Percentiles rank a stretch among this genome's conserved stretches.
Evolutionary conservation across 2,888 invertebrate species (phyloP).

Genomic region (Petrophora chlorosata): DNA sequence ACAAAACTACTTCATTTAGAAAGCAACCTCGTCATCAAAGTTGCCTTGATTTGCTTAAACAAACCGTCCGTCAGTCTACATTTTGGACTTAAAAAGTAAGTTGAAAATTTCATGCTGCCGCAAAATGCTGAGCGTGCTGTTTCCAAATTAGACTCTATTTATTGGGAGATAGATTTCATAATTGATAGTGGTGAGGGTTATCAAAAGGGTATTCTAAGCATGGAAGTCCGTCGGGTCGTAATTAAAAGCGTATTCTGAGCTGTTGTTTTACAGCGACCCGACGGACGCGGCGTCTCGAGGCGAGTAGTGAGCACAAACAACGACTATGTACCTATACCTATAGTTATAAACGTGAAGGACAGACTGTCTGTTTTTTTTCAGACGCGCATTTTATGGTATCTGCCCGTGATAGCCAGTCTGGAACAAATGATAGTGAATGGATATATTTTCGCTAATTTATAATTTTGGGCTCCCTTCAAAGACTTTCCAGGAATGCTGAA

Average conservation of each 20-base stretch:
- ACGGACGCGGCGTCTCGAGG: slow-evolving; percentile 50
- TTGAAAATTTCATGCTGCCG: slow-evolving; percentile 31
- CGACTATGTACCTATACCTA: slow-evolving; percentile 45
- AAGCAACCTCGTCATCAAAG: slow-evolving; percentile 11
- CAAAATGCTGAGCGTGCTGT: slow-evolving; percentile 11
- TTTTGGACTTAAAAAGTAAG: slow-evolving; percentile 33
- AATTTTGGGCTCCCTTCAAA: neutral
- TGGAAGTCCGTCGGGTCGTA: slow-evolving; percentile 57
- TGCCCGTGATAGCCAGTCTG: slow-evolving; percentile 23
- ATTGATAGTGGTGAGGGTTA: slow-evolving; percentile 44
- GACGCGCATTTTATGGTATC: slow-evolving; percentile 35
- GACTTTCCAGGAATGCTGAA: slow-evolving; percentile 1
- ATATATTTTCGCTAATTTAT: too few species aligned
- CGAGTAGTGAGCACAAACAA: slow-evolving; percentile 47
- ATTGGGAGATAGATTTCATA: slow-evolving; percentile 40
- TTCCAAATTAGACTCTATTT: slow-evolving; percentile 38
- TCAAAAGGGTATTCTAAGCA: slow-evolving; percentile 63
- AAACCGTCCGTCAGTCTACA: slow-evolving; percentile 28
- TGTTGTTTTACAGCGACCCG: slow-evolving; percentile 62
- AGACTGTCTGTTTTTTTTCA: slow-evolving; percentile 49
- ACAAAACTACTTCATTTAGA: slow-evolving; percentile 11
- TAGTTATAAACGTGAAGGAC: slow-evolving; percentile 50
- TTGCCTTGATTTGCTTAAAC: slow-evolving; percentile 33
- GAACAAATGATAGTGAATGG: slow-evolving; percentile 15
- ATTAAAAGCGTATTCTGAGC: slow-evolving; percentile 66